These are phyloP conservation scores for Gonocerus acuteangulatus DNA, from an alignment of 2,888 invertebrate genomes.

Conservation along the genomic window DNA sequence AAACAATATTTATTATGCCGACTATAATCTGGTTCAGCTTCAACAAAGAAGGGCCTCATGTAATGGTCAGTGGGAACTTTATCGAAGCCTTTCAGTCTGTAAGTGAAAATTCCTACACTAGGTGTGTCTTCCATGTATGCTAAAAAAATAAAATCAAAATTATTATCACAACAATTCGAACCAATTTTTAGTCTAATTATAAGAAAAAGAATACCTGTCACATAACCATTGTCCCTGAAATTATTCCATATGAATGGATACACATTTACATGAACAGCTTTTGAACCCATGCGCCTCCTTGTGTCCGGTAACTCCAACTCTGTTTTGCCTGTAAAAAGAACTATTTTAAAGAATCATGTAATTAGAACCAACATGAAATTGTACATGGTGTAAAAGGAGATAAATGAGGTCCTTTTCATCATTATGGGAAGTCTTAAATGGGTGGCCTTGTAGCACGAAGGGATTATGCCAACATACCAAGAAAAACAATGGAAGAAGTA, in stretches of 20 bases:
- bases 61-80: conserved; percentile 84
- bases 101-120: conserved; percentile 77
- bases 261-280: conserved; percentile 59
- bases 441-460: too few relatives aligned
- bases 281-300: conserved; percentile 55
- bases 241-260: conserved; percentile 84
- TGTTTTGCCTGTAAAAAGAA: conserved; percentile 43
- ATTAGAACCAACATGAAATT: too few relatives aligned
- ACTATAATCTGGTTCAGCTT: conserved; percentile 52
- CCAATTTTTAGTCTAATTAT: not conserved
- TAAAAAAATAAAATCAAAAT: conserved; percentile 48
- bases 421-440: too few relatives aligned
- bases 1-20: conserved; percentile 54
- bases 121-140: conserved; percentile 84
- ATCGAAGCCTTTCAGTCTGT: conserved; percentile 78
- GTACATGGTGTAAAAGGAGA: too few relatives aligned
- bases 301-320: conserved; percentile 85
- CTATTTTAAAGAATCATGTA: too few relatives aligned
- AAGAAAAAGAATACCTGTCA: conserved; percentile 39
- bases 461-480: too few relatives aligned
- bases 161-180: not conserved
- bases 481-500: too few relatives aligned
- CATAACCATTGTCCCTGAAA: conserved; percentile 56
- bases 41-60: conserved; percentile 70
- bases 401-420: too few relatives aligned